phyloP scores from a whole-genome alignment of 2,888 invertebrate species.

The Microplitis manilae region DNA sequence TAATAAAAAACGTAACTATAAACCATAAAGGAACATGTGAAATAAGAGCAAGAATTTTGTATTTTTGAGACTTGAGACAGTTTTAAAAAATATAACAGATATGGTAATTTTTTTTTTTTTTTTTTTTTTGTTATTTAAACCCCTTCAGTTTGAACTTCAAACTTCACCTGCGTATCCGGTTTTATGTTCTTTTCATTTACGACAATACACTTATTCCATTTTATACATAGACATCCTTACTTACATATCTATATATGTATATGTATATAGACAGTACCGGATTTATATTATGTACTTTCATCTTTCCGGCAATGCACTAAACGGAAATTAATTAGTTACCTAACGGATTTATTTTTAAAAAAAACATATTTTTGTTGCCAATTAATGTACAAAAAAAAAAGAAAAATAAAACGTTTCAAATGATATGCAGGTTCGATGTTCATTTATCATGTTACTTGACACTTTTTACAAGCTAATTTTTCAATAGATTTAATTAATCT shows the following conservation, averaged over 20 bases:
- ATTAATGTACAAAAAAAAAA: not conserved
- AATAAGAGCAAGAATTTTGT: conserved; percentile 21
- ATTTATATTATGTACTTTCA: conserved; percentile 15
- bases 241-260: not conserved
- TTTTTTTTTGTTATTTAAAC: conserved; percentile 2
- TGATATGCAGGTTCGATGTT: conserved; percentile 48
- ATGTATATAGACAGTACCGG: conserved; percentile 4
- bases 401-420: conserved; percentile 21
- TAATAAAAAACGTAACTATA: not conserved
- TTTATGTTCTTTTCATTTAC: conserved; percentile 56
- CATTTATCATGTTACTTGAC: conserved; percentile 50
- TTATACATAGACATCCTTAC: not conserved
- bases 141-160: conserved; percentile 41
- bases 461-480: conserved; percentile 23
- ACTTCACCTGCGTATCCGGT: conserved; percentile 69
- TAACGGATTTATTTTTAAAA: conserved; percentile 30
- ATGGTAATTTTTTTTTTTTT: conserved; percentile 58
- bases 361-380: conserved; percentile 25
- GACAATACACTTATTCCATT: conserved; percentile 23
- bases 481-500: not conserved
- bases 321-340: conserved; percentile 37
- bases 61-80: conserved; percentile 25
- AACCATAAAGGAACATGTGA: not conserved
- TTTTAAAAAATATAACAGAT: conserved; percentile 50
- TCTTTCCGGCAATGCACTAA: not conserved